Base-by-base conservation (phyloP, 1,140 invertebrate species). In the Plodia interpunctella region DNA sequence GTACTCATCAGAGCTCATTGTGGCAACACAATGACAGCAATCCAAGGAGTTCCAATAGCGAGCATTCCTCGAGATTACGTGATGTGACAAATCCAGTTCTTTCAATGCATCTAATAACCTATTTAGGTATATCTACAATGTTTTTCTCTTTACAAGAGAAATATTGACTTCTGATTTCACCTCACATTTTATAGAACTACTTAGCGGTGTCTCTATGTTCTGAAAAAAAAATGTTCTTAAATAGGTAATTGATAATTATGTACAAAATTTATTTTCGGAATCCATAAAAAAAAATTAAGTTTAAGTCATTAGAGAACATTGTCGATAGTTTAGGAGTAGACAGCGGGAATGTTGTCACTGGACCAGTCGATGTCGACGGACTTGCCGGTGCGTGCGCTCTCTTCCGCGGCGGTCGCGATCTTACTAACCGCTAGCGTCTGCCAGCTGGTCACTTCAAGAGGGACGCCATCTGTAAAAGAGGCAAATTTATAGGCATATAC, bases 361-460 rank as follows among this genome's bases (percentile, higher is more conserved):
- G 64, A 63, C 91, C 90, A 91, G 15, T 78, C 76, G 0, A 92
- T 56, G 6, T 87, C 72, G 0, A 92, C 78, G 30, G 85, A 67
- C 66, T 89, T 78, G 18, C 91, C 90, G 3, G 83, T 90, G 15
- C 88, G 88, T 0, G 87, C 91, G 13, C 92, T 91, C 59, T 92
- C 77, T 62, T 93, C 92, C 21, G 88, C 90, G 0, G 92, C 92
- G 0, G 87, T 74, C 0, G 92, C 92, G 18, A 93, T 91, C 64
- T 91, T 92, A 49, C 75, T 89, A 5, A 92, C 87, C 0, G 92
- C 91, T 13, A 92, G 69, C 1, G 89, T 91, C 57, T 93, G 91
- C 51, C 90, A 87, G 2, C 85, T 78, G 0, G 73, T 80, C 0
- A 93, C 88, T 1, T 73, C 60, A 5, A 81, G 59, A 4, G 89